Evolutionary conservation across 2,797 vertebrate genomes (phyloP).

Genomic region (Brachyrhaphis roseni): DNA sequence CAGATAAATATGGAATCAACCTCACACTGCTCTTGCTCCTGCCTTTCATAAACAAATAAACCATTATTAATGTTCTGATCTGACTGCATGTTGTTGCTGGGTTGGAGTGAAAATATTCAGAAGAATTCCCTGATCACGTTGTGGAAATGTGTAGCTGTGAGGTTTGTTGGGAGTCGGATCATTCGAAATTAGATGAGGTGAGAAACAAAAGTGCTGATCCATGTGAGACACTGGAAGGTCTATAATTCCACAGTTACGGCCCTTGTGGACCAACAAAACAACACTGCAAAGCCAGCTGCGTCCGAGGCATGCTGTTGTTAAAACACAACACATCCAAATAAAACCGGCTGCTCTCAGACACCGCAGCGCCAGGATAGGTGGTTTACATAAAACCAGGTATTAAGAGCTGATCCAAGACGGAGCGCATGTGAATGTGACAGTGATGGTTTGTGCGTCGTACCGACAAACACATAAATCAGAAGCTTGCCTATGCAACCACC

Average conservation of each 20-base stretch:
- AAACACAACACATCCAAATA: neutral
- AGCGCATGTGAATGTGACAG: conserved; percentile 33
- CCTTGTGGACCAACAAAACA: neutral
- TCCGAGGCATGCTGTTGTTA: neutral
- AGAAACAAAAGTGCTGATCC: neutral
- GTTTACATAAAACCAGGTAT: neutral
- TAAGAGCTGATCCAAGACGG: conserved; percentile 1
- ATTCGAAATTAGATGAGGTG: neutral
- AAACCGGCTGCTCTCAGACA: neutral
- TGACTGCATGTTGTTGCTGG: neutral
- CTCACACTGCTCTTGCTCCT: too few relatives aligned
- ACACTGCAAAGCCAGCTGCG: neutral
- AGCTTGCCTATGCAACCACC: conserved; percentile 49
- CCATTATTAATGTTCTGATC: too few relatives aligned
- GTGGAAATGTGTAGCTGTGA: neutral
- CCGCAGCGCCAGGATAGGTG: neutral
- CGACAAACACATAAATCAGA: conserved; percentile 39
- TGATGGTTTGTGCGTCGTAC: conserved; percentile 35
- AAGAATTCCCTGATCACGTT: neutral
- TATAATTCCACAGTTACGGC: neutral
- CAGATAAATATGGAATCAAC: too few relatives aligned
- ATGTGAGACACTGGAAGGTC: neutral
- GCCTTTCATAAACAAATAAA: too few relatives aligned
- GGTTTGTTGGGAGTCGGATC: neutral
- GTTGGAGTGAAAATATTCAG: neutral